These are phyloP conservation scores for Mellivora capensis DNA, from an alignment of 2,113 vertebrate genomes.

Conservation along the genomic window DNA sequence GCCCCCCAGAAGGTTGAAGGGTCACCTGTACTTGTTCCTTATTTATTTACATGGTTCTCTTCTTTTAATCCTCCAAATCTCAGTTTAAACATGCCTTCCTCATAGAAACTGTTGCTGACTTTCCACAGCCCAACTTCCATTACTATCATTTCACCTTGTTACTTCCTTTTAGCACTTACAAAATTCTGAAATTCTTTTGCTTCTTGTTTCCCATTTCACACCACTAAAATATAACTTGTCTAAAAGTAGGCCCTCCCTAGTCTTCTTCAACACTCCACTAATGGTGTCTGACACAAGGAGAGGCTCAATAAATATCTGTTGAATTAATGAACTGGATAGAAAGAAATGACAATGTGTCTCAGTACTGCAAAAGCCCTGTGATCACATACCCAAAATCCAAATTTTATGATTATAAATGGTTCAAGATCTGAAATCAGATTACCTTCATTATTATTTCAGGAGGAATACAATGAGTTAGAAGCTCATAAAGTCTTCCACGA, in stretches of 20 bases:
- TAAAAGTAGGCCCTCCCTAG: background rate
- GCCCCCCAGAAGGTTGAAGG: background rate
- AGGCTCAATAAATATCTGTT: background rate
- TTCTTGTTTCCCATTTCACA: background rate
- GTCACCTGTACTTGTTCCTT: background rate
- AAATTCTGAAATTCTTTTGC: background rate
- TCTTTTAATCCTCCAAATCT: background rate
- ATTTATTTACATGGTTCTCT: background rate
- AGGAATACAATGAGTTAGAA: constrained; percentile 97
- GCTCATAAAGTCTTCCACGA: constrained; percentile 94
- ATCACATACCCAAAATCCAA: background rate
- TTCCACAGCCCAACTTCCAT: background rate
- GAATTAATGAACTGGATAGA: background rate
- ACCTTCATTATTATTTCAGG: constrained; percentile 98
- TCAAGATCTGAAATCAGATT: constrained; percentile 32
- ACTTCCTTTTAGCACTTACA: background rate
- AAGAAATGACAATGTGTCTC: background rate
- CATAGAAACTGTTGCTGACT: background rate
- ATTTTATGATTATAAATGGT: background rate
- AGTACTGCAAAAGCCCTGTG: background rate
- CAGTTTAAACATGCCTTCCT: background rate
- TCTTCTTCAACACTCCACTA: background rate
- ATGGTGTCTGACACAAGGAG: background rate
- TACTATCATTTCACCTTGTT: background rate
- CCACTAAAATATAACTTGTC: background rate